Conservation (phyloP, 2,113 vertebrate genomes). For the Vanacampus margaritifer region DNA sequence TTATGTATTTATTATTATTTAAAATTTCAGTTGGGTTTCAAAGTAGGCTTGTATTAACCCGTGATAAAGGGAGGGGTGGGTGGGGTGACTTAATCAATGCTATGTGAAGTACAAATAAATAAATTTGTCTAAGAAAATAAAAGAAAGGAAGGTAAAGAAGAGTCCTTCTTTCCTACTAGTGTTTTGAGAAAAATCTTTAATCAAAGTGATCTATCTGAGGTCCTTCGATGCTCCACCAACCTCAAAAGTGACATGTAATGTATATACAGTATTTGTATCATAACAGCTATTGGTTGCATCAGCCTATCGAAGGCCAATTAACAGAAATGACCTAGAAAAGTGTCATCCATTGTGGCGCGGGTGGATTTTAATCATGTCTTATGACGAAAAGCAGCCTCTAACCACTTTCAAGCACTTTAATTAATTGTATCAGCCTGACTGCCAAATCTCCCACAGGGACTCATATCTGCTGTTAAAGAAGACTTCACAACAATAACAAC, state of each 20-base stretch:
- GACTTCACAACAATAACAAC: conserved; percentile 8
- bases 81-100: too few species aligned
- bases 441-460: conserved; percentile 14
- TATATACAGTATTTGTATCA: not conserved
- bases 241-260: not conserved
- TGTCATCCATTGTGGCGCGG: not conserved
- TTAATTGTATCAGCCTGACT: conserved; percentile 18
- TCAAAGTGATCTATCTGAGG: not conserved
- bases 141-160: too few species aligned
- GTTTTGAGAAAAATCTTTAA: not conserved
- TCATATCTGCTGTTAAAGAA: not conserved
- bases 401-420: conserved; percentile 20
- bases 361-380: conserved; percentile 23
- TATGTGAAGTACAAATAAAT: too few species aligned
- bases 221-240: not conserved
- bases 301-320: not conserved
- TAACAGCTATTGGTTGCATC: not conserved
- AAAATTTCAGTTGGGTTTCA: too few species aligned
- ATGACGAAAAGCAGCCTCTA: conserved; percentile 6
- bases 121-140: too few species aligned
- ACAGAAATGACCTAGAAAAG: not conserved
- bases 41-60: too few species aligned
- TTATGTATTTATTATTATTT: too few species aligned
- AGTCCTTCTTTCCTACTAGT: too few species aligned
- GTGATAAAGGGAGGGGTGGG: too few species aligned